These are phyloP conservation scores for Catocala fraxini DNA, from an alignment of 2,888 invertebrate species.

Conservation along the genomic window DNA sequence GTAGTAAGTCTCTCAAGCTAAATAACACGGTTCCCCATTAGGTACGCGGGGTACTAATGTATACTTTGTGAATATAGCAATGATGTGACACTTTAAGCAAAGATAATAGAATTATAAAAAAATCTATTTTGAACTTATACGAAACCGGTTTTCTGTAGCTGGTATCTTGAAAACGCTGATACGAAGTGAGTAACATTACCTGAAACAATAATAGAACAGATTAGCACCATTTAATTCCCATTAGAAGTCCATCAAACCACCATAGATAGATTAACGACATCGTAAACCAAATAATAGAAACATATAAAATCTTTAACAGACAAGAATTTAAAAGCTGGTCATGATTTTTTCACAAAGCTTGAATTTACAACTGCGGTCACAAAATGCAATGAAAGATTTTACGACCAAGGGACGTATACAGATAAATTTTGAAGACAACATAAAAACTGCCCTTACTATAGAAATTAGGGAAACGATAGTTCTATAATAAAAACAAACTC, in stretches of 20 bases:
- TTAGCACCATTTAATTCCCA: constrained; percentile 46
- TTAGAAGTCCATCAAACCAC: constrained; percentile 42
- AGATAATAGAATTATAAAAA: no score
- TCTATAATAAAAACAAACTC: constrained; percentile 17
- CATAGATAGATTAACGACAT: constrained; percentile 45
- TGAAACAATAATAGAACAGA: constrained; percentile 51
- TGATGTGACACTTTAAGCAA: no score
- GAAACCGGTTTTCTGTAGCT: neutral
- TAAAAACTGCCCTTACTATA: constrained; percentile 44
- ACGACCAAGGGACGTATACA: constrained; percentile 50
- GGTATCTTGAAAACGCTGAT: neutral
- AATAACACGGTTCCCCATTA: no score
- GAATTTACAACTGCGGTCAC: constrained; percentile 58
- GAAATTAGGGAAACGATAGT: constrained; percentile 41
- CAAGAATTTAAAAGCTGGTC: constrained; percentile 54
- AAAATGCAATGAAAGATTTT: constrained; percentile 65
- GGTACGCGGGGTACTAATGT: no score
- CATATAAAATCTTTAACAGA: constrained; percentile 54
- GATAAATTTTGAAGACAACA: constrained; percentile 43
- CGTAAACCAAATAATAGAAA: constrained; percentile 52
- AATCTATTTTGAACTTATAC: no score
- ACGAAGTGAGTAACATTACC: constrained; percentile 42
- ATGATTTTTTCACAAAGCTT: constrained; percentile 53
- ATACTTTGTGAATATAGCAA: no score
- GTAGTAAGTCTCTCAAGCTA: no score